Evolutionary conservation across 2,888 invertebrate species (phyloP).

Genomic region (Agapetus fuscipes): DNA sequence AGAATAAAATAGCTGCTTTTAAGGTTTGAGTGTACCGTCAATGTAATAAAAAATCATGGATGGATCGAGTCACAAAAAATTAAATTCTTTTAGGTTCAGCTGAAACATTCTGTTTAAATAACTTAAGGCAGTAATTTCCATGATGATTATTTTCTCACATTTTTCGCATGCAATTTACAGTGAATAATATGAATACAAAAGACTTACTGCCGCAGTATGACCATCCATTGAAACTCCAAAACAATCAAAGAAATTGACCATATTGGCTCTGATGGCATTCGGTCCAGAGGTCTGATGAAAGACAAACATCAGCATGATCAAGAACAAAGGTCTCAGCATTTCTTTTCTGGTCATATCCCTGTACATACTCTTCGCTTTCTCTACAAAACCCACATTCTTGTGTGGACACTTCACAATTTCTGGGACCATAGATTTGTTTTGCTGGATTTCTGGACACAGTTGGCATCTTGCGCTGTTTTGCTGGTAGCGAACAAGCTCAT

Average conservation of each 20-base stretch:
- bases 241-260: constrained; percentile 43
- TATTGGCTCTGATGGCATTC: constrained; percentile 42
- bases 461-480: constrained; percentile 26
- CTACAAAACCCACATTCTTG: constrained; percentile 28
- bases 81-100: no score
- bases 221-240: constrained; percentile 28
- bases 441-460: constrained; percentile 1
- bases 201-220: constrained; percentile 43
- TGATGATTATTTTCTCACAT: no score
- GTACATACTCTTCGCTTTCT: constrained; percentile 25
- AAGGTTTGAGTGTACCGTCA: no score
- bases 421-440: not conserved
- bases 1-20: no score
- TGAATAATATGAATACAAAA: constrained; percentile 1
- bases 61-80: no score
- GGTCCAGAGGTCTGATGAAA: constrained; percentile 44
- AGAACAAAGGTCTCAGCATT: constrained; percentile 40
- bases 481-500: constrained; percentile 38
- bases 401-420: constrained; percentile 23
- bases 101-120: no score
- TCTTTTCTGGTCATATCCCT: constrained; percentile 39
- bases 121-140: no score
- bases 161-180: no score
- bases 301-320: constrained; percentile 45
- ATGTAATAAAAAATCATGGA: no score